phyloP scores from a whole-genome alignment of 2,888 invertebrate genomes.

The Melanophora roralis region DNA sequence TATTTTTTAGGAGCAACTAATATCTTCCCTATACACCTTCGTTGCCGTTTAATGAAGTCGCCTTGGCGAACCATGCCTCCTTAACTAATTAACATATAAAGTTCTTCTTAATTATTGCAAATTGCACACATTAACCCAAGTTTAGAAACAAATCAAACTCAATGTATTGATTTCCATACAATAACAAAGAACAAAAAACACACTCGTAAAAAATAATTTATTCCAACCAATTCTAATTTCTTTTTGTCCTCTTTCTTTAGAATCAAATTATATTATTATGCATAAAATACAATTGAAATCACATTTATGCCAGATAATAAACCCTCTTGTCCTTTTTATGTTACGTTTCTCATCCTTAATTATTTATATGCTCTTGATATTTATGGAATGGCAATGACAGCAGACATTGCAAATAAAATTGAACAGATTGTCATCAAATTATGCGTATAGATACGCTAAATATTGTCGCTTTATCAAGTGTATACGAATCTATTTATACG shows the following conservation, averaged over 20 bases:
- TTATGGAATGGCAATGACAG: not conserved
- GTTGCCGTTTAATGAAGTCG: too few relatives aligned
- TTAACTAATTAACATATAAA: too few relatives aligned
- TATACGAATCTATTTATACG: not conserved
- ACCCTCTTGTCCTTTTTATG: conserved; percentile 13
- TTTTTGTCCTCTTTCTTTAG: not conserved
- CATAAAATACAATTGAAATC: conserved; percentile 48
- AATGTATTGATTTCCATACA: conserved; percentile 10
- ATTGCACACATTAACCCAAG: not conserved
- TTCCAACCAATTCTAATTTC: conserved; percentile 40
- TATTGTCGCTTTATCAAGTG: conserved; percentile 38
- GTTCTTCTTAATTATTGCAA: not conserved
- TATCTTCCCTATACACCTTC: too few relatives aligned
- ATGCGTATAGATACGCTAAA: conserved; percentile 62
- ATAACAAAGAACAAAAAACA: conserved; percentile 12
- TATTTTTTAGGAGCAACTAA: too few relatives aligned
- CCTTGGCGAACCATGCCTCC: too few relatives aligned
- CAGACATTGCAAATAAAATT: conserved; percentile 47
- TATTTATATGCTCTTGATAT: conserved; percentile 10
- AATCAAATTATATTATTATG: conserved; percentile 48
- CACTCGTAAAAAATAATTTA: conserved; percentile 21
- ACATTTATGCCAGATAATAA: conserved; percentile 34
- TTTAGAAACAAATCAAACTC: not conserved
- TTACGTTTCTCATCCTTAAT: not conserved
- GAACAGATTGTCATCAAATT: conserved; percentile 63